Percentiles rank a stretch among this genome's conserved stretches.
Conservation (phyloP, 1,140 invertebrate species). For the Danaus plexippus region DNA sequence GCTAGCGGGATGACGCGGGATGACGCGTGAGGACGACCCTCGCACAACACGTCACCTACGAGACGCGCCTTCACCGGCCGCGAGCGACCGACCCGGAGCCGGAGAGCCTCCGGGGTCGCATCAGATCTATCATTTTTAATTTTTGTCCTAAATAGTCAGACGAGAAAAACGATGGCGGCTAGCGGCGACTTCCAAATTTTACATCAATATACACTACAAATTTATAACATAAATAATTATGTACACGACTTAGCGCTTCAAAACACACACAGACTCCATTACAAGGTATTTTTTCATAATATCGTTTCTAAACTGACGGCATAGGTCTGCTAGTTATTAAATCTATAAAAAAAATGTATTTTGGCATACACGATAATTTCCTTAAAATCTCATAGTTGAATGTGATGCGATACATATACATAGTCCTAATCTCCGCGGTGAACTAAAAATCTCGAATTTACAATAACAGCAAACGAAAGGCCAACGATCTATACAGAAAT, state of each 20-base stretch:
- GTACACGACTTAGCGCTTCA: slow-evolving; percentile 22
- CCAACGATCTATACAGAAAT: too few relatives aligned
- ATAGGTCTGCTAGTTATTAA: too few relatives aligned
- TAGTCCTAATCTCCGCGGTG: slow-evolving; percentile 2
- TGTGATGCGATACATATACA: slow-evolving; percentile 30
- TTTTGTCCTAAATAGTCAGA: slow-evolving; percentile 9
- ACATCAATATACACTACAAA: slow-evolving; percentile 25
- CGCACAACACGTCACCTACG: too few relatives aligned
- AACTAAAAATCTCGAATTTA: slow-evolving; percentile 4
- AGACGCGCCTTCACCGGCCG: too few relatives aligned
- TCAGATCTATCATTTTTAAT: slow-evolving; percentile 18
- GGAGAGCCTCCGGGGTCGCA: neutral
- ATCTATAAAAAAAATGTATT: neutral
- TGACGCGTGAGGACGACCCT: too few relatives aligned
- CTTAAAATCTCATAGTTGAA: slow-evolving; percentile 15
- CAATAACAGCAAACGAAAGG: neutral
- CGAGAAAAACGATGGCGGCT: slow-evolving; percentile 3
- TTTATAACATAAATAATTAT: slow-evolving; percentile 37
- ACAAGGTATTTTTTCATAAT: slow-evolving; percentile 2
- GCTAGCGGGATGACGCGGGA: too few relatives aligned
- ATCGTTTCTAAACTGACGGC: neutral
- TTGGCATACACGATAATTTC: slow-evolving; percentile 22
- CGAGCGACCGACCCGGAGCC: too few relatives aligned
- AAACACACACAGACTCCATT: slow-evolving; percentile 5
- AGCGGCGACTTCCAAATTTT: slow-evolving; percentile 5